These are phyloP conservation scores for Tragelaphus strepsiceros DNA, from an alignment of 2,113 vertebrate genomes.

Conservation along the genomic window DNA sequence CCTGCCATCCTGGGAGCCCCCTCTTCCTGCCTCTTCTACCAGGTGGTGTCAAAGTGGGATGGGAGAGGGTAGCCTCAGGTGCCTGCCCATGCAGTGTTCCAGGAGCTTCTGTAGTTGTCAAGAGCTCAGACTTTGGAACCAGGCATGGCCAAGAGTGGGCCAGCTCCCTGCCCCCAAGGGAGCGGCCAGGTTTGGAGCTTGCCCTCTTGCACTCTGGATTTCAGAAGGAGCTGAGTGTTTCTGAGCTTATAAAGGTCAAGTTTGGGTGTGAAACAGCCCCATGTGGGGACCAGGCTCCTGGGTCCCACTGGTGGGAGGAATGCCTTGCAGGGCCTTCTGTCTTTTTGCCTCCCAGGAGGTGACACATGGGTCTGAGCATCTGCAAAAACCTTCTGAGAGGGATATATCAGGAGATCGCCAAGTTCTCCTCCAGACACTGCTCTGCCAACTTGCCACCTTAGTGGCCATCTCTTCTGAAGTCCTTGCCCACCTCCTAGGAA, in stretches of 20 bases:
- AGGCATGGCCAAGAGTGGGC: background rate
- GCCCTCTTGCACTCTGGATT: background rate
- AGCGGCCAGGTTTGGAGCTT: background rate
- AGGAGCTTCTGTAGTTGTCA: background rate
- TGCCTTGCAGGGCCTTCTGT: background rate
- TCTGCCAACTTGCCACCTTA: background rate
- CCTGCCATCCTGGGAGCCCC: background rate
- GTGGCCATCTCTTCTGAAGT: background rate
- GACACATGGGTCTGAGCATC: accelerated
- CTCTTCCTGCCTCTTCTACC: background rate
- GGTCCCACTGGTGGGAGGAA: background rate
- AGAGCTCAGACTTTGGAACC: background rate
- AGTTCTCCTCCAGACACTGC: background rate
- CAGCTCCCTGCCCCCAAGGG: background rate
- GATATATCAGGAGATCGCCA: background rate
- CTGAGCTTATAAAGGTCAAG: background rate
- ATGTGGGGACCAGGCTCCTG: accelerated
- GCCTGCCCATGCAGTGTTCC: accelerated
- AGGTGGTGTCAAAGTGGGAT: no score
- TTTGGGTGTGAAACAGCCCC: background rate
- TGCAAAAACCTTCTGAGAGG: background rate
- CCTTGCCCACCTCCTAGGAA: background rate
- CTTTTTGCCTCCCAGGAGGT: background rate
- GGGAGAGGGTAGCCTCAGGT: background rate
- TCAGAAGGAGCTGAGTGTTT: background rate